phyloP scores from a whole-genome alignment of 2,113 vertebrate species.

The Craseonycteris thonglongyai region DNA sequence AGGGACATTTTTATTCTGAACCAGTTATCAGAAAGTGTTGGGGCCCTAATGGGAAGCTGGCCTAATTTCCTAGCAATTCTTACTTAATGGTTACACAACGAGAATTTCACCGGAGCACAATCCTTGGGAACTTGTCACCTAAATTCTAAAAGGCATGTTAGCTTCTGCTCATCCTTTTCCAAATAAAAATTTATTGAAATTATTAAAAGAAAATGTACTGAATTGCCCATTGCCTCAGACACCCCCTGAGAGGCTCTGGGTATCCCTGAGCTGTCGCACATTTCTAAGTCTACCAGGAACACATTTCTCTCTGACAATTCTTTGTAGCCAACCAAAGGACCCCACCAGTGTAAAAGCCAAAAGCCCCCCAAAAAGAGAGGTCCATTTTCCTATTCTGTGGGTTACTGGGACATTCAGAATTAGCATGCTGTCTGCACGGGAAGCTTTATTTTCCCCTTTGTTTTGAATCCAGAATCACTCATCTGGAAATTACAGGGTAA shows the following conservation, averaged over 20 bases:
- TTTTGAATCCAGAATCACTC: constrained; percentile 36
- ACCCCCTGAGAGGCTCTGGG: not conserved
- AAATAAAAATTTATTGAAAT: not conserved
- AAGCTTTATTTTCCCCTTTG: not conserved
- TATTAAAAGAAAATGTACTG: not conserved
- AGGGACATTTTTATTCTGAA: constrained; percentile 13
- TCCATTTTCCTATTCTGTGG: not conserved
- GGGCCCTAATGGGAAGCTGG: not conserved
- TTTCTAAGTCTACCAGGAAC: not conserved
- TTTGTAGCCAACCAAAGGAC: not conserved
- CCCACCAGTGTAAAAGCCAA: not conserved
- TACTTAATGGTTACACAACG: not conserved
- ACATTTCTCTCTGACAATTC: not conserved
- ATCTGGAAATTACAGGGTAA: constrained; percentile 40
- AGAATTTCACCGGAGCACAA: not conserved
- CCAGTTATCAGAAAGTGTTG: not conserved
- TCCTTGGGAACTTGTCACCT: not conserved
- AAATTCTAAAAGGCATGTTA: not conserved
- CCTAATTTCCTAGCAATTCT: constrained; percentile 42
- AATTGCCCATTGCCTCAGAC: not conserved
- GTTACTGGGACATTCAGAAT: constrained; percentile 26
- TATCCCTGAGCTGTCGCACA: not conserved
- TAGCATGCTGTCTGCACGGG: not conserved
- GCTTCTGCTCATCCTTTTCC: not conserved
- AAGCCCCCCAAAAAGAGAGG: not conserved